Conservation (phyloP, 2,113 vertebrate species). For the Dolichallabes microphthalmus region DNA sequence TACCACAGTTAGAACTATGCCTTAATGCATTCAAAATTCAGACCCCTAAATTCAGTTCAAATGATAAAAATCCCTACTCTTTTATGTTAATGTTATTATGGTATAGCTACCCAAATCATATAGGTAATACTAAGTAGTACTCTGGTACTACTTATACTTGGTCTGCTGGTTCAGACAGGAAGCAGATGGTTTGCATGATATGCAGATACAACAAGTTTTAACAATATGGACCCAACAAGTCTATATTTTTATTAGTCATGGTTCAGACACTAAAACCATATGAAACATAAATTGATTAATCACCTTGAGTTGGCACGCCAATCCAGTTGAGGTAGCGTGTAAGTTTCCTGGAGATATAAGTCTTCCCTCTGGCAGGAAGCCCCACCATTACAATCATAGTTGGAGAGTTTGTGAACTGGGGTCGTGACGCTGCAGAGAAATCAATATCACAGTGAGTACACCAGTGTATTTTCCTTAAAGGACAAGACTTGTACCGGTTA, state of each 20-base stretch:
- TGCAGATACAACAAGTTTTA: not conserved
- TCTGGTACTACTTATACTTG: not conserved
- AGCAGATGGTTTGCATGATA: not conserved
- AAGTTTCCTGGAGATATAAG: conserved; percentile 88
- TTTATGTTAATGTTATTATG: not conserved
- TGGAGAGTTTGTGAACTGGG: conserved; percentile 89
- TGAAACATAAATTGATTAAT: conserved; percentile 12
- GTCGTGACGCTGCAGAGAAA: conserved; percentile 75
- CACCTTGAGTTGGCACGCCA: conserved; percentile 85
- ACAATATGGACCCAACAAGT: no score
- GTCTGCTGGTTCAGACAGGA: not conserved
- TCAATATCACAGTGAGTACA: conserved; percentile 25
- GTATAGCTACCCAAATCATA: not conserved
- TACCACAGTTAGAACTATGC: not conserved
- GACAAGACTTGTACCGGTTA: not conserved
- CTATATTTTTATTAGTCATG: not conserved
- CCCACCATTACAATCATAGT: conserved; percentile 90
- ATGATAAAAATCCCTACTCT: not conserved
- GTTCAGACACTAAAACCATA: not conserved
- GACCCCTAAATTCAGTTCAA: not conserved
- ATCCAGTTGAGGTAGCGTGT: conserved; percentile 93
- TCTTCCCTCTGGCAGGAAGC: conserved; percentile 87
- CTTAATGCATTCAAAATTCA: not conserved
- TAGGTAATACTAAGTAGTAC: not conserved
- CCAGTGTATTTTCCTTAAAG: not conserved